phyloP scores from a whole-genome alignment of 1,140 invertebrate species.

The Temnothorax nylanderi region DNA sequence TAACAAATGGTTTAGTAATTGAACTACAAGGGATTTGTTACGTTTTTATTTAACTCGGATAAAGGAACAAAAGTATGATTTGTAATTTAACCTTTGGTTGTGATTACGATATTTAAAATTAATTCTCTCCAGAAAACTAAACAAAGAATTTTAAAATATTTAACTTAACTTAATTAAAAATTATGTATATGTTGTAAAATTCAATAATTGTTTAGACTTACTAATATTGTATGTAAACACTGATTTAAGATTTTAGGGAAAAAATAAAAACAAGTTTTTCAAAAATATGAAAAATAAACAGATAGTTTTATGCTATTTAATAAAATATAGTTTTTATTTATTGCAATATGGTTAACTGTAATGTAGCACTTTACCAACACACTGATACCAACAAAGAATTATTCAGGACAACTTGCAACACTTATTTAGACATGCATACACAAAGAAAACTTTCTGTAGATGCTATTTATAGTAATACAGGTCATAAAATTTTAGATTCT shows the following conservation, averaged over 20 bases:
- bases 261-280: no score
- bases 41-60: no score
- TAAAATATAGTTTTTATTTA: neutral
- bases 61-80: no score
- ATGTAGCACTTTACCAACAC: neutral
- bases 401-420: slow-evolving; percentile 48
- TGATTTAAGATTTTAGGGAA: no score
- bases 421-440: neutral
- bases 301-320: neutral
- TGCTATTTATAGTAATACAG: neutral
- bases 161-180: no score
- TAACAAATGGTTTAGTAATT: no score
- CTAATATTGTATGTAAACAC: no score
- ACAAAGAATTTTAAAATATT: neutral
- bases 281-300: neutral
- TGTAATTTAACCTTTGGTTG: no score
- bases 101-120: neutral
- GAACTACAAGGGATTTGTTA: no score
- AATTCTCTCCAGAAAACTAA: neutral
- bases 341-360: neutral
- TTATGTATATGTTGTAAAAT: no score
- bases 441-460: neutral
- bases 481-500: neutral
- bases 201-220: no score
- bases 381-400: slow-evolving; percentile 16